Evolutionary conservation across 2,797 vertebrate species (phyloP), one percentile per base, ranked within the genome.

Genomic region (Lacerta agilis): DNA sequence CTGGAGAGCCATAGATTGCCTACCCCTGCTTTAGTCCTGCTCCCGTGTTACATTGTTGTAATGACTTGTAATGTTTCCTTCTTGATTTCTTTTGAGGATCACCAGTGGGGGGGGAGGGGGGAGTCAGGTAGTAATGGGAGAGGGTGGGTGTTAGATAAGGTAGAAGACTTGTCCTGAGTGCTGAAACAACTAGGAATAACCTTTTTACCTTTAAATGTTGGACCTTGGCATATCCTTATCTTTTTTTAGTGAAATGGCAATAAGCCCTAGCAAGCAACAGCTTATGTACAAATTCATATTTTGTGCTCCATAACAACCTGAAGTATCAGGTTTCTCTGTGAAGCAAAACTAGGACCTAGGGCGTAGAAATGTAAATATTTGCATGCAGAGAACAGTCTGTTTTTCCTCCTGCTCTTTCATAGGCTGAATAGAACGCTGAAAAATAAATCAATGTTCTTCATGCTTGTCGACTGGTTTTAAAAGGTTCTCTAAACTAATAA

Each of bases 311-410:
- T 73, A 58, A 79, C 67, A 79, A 79, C 77, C 61, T 72, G 77
- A 88, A 80, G 36, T 64, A 27, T 64, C 23, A n/a, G 45, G 41
- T 72, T 79, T 58, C 69, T 45, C 38, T 84, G 55, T 33, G 45
- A 58, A 64, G 15, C 33, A 83, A 87, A 77, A 78, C 69, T n/a
- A 69, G 61, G 41, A 27, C 36, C 79, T 33, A 87, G 36, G 36
- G 5, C 49, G 79, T 64, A 5, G 38, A 84, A 88, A 80, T 45
- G 69, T 80, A 88, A 85, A 88, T 84, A 88, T 85, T 88, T 88
- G 67, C 55, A 73, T 73, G 76, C 72, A 23, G 8, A 79, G 43
- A 85, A 15, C n/a, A 15, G 17, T 36, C 80, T 84, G 6, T 69
- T 88, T 38, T 49, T 10, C 29, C 9, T 58, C 8, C 36, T 88